Base-by-base conservation (phyloP, 2,797 vertebrate genomes). In the Pangasius krempfi region DNA sequence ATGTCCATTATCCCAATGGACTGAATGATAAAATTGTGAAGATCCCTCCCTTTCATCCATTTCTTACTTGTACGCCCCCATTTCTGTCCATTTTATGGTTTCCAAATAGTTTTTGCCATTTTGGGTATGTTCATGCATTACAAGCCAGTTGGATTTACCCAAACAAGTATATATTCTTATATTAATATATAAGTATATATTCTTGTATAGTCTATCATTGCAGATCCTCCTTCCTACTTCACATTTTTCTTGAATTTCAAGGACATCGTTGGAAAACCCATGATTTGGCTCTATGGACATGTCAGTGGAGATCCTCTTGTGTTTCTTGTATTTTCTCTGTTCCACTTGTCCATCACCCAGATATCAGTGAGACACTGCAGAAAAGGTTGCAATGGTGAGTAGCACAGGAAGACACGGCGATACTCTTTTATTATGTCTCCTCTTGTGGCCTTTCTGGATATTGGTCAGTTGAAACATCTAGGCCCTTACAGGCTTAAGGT, bases 301-400 rank as follows among this genome's bases (percentile, higher is more conserved):
- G 94, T 94, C 94, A 94, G 93, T 94, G 93, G 92, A 95, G 92
- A 92, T 94, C 91, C 93, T 85, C 91, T 94, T 89, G 91, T 94
- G 94, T 94, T 94, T 90, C 91, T 90, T 89, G 89, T 90, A 90
- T 86, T 88, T 85, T 90, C 90, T 93, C 93, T 94, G 93, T 95
- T 92, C 94, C 94, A 94, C 93, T 90, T 94, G 94, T 95, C 93
- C 95, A 95, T 95, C 95, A 94, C 92, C 92, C 94, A 94, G 91
- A 93, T 94, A 94, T 95, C 95, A 94, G 94, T 95, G 95, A 95
- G 95, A 94, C 95, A 94, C 96, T 95, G 94, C 95, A 95, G 94
- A 94, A 96, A 95, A 95, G 93, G 94, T 95, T 95, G 94, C 94
- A 94, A 95, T 93, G 96, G 96, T 96, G 95, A 96, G 96, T 96